Evolutionary conservation across 2,797 vertebrate species (phyloP), one percentile per base, ranked within the genome.

Genomic region (Coreius guichenoti): DNA sequence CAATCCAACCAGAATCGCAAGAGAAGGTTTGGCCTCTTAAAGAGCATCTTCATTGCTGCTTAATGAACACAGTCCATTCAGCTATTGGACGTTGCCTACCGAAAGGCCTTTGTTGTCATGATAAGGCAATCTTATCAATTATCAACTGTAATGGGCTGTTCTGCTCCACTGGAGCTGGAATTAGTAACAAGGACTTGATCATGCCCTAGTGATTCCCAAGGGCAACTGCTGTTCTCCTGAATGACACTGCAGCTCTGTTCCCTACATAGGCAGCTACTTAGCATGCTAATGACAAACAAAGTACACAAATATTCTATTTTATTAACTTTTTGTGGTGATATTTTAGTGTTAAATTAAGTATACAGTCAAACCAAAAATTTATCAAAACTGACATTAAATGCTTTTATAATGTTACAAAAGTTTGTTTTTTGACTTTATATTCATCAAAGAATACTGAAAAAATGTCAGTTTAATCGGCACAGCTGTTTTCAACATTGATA

Each of bases 51-150:
- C 89, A 90, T 89, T 89, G 91, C 88, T 82, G 89, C 90, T 90
- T 94, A 95, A 95, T 96, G 93, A 95, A 95, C 93, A 92, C 89
- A 89, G 94, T 95, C 94, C 94, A 94, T 94, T 94, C 91, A 93
- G 93, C 93, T 89, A 83, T 56, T 91, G 89, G 90, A 92, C 92
- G 93, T 93, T 90, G 92, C 92, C 90, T 90, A 88, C 91, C 88
- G 88, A 77, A n/a, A 92, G 89, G 92, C 91, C 92, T 94, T 94
- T 94, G 91, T 91, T 87, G 92, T 89, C 91, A 89, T 92, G 92
- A 94, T 95, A 92, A 95, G 93, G 90, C 68, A 89, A 93, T 94
- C 88, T 88, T 93, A 94, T 95, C 93, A 93, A 92, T 93, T 93
- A 94, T 94, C 93, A 93, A 92, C 94, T 33, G 87, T 94, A 94